These are phyloP conservation scores for Manduca sexta DNA, from an alignment of 1,140 invertebrate species.

Conservation along the genomic window DNA sequence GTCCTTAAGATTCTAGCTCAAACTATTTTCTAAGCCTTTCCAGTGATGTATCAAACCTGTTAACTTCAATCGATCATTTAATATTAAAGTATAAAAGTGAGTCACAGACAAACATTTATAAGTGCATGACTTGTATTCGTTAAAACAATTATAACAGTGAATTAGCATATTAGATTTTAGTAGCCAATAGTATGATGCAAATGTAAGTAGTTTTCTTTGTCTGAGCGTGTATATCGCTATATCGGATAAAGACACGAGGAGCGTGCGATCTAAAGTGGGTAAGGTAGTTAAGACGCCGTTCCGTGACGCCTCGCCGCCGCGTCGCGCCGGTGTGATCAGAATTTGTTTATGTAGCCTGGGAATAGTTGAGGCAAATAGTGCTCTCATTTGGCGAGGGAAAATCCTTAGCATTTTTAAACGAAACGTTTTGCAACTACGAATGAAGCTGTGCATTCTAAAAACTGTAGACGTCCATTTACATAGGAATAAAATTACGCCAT, in stretches of 20 bases:
- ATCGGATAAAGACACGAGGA: slow-evolving; percentile 6
- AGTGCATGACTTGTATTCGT: too few relatives aligned
- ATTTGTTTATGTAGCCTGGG: slow-evolving; percentile 64
- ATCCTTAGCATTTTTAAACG: slow-evolving; percentile 61
- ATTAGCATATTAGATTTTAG: too few relatives aligned
- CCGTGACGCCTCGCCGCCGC: slow-evolving; percentile 26
- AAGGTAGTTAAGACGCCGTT: slow-evolving; percentile 13
- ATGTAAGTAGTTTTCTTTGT: slow-evolving; percentile 10
- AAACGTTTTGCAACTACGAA: slow-evolving; percentile 63
- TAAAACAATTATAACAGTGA: too few relatives aligned
- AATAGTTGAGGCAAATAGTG: slow-evolving; percentile 54
- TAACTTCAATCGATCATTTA: too few relatives aligned
- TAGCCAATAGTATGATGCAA: neutral
- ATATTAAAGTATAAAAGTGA: too few relatives aligned
- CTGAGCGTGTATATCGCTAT: slow-evolving; percentile 3
- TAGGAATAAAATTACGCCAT: slow-evolving; percentile 47
- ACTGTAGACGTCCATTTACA: slow-evolving; percentile 30
- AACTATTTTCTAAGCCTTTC: too few relatives aligned
- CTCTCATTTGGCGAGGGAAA: slow-evolving; percentile 58
- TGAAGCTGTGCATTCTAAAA: slow-evolving; percentile 60
- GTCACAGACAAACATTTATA: too few relatives aligned
- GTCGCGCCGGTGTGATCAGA: slow-evolving; percentile 55
- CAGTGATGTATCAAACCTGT: too few relatives aligned
- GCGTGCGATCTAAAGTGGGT: slow-evolving; percentile 7
- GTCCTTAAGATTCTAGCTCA: too few relatives aligned